A percentile compares a stretch with the other conserved stretches of the same genome.
phyloP scores from a whole-genome alignment of 1,140 invertebrate species.

The Manduca sexta region DNA sequence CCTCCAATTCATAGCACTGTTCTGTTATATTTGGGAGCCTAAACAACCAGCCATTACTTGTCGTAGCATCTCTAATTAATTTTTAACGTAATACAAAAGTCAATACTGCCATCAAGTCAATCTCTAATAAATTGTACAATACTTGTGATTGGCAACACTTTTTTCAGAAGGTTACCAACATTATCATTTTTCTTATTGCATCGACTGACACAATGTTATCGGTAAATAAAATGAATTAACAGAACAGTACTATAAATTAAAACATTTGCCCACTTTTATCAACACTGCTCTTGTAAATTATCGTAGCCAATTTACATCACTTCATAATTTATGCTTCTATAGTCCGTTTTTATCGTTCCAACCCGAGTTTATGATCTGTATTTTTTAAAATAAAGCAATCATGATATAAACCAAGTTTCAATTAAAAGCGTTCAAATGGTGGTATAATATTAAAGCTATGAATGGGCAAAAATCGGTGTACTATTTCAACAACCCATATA shows the following conservation, averaged over 20 bases:
- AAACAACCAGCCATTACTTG: constrained; percentile 32
- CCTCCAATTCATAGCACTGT: constrained; percentile 53
- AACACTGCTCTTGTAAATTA: constrained; percentile 24
- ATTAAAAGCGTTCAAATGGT: no score
- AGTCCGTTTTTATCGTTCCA: constrained; percentile 1
- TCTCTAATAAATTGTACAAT: no score
- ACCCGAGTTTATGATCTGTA: constrained; percentile 19
- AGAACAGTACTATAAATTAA: constrained; percentile 43
- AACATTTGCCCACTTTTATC: constrained; percentile 14
- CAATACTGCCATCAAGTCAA: background rate
- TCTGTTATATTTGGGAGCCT: constrained; percentile 30
- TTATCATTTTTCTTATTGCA: background rate
- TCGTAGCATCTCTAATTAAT: constrained; percentile 31
- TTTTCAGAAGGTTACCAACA: background rate
- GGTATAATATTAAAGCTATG: no score
- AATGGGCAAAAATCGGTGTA: no score
- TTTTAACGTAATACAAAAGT: constrained; percentile 17
- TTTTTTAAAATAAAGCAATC: background rate
- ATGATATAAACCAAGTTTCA: background rate
- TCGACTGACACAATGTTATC: background rate
- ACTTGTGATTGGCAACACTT: no score
- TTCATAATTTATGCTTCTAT: constrained; percentile 20
- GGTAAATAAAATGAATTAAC: constrained; percentile 14
- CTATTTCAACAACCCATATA: no score
- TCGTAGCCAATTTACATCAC: constrained; percentile 19